Percentiles rank a stretch among this genome's conserved stretches.
Evolutionary conservation across 2,888 invertebrate genomes (phyloP).

Genomic region (Cabera pusaria): DNA sequence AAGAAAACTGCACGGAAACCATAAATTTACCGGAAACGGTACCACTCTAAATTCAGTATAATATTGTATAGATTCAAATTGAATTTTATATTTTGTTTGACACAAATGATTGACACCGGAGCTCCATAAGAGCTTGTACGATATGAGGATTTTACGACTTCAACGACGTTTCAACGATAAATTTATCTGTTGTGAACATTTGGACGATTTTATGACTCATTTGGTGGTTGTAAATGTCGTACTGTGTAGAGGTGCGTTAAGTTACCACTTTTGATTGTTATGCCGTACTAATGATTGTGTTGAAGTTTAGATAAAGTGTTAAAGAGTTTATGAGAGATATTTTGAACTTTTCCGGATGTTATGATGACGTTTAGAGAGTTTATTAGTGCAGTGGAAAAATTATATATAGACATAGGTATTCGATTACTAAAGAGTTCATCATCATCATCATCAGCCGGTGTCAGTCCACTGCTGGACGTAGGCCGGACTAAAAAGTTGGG

Average conservation of each 20-base stretch:
- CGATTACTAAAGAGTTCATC: too few relatives aligned
- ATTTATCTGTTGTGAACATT: conserved; percentile 78
- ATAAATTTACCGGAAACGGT: conserved; percentile 2
- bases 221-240: conserved; percentile 68
- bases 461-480: too few relatives aligned
- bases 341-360: background rate
- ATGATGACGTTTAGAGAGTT: background rate
- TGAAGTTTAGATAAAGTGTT: conserved; percentile 24
- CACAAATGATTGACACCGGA: conserved; percentile 79
- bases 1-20: conserved; percentile 5
- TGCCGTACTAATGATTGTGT: conserved; percentile 27
- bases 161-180: conserved; percentile 64
- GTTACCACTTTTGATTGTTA: conserved; percentile 52
- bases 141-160: conserved; percentile 65
- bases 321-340: conserved; percentile 6
- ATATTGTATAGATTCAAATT: too few relatives aligned
- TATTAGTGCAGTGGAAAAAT: background rate
- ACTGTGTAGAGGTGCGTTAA: conserved; percentile 52
- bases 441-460: too few relatives aligned
- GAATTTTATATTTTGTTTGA: conserved; percentile 83
- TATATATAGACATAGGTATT: too few relatives aligned
- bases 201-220: conserved; percentile 79
- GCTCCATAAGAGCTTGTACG: conserved; percentile 42
- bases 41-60: too few relatives aligned
- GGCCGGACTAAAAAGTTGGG: too few relatives aligned